A percentile compares a stretch with the other conserved stretches of the same genome.
phyloP scores from a whole-genome alignment of 92 coral and sea anemone genomes.

The Porites lobata region DNA sequence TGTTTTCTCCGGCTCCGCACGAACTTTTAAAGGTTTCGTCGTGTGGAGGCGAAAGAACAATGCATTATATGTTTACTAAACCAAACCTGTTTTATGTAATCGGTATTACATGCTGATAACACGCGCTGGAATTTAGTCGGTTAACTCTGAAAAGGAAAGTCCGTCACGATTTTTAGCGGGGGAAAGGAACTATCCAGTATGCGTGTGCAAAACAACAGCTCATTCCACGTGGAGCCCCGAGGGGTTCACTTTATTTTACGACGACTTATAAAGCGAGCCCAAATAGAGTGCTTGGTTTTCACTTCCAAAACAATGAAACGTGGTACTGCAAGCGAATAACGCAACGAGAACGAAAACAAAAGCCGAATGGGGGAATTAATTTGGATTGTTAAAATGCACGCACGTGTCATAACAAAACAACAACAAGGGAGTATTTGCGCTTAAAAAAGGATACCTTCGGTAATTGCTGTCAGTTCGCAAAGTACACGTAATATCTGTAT shows the following conservation, averaged over 20 bases:
- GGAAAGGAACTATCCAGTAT: background rate
- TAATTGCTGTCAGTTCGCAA: background rate
- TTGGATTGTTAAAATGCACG: constrained; percentile 89
- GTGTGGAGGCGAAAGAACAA: constrained; percentile 25
- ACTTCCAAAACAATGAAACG: constrained; percentile 47
- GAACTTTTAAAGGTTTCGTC: constrained; percentile 12
- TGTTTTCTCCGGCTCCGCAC: constrained; percentile 13
- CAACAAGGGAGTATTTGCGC: constrained; percentile 47
- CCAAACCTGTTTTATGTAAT: constrained; percentile 15
- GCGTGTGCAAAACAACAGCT: constrained; percentile 39
- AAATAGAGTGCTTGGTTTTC: constrained; percentile 37
- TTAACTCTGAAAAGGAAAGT: constrained; percentile 13
- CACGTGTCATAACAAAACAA: constrained; percentile 93
- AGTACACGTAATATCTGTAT: constrained; percentile 51
- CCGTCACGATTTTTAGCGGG: constrained; percentile 1
- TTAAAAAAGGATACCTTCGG: constrained; percentile 9
- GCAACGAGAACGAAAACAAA: constrained; percentile 76
- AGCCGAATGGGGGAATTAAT: constrained; percentile 80
- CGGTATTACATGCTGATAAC: constrained; percentile 17
- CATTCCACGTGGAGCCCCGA: constrained; percentile 53
- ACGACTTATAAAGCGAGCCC: constrained; percentile 28
- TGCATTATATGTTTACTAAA: constrained; percentile 31
- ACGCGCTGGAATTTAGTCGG: constrained; percentile 39
- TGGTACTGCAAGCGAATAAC: constrained; percentile 39
- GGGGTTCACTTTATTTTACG: constrained; percentile 40